Evolutionary conservation across 2,888 invertebrate genomes (phyloP), one percentile per base, ranked within the genome.

Genomic region (Cheilosia scutellata): DNA sequence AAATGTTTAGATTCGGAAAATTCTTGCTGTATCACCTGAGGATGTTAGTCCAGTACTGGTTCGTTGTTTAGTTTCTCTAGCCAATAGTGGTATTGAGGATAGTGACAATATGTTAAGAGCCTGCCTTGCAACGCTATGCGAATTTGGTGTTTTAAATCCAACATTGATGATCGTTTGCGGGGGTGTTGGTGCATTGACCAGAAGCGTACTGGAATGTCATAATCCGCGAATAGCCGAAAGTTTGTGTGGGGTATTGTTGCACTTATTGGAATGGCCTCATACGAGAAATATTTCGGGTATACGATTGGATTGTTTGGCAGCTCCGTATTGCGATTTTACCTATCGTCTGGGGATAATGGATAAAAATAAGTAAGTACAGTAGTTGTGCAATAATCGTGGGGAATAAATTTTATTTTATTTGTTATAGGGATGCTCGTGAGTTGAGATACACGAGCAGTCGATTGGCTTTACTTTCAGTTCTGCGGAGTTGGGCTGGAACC

Each of bases 241-340:
- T 4, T 93, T 98, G 2, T 96, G 98, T 88, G 97, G 97, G 0
- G 96, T 97, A 13, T 93, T 99, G 44, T 93, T 99, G 62, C 96
- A 96, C 91, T 94, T 98, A 71, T 94, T 98, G 58, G 97, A 98
- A 92, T 95, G 95, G 91, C 98, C 98, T 0, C 94, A 94, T 49
- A 96, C 97, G 2, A 94, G 98, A 71, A 94, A 94, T 88, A 94
- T 95, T 68, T 96, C 96, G 13, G 94, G 95, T 42, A 94, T 98
- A 33, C 96, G 98, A 91, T 94, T 98, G 76, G 95, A 97, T 91
- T 96, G 96, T 92, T 94, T 99, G 62, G 95, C 97, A 77, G 97
- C 98, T 16, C 98, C 98, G 0, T 98, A 98, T 91, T 98, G 98
- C 90, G 98, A 98, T 93, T 96, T 97, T 90, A 97, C 97, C 91